Evolutionary conservation across 2,113 vertebrate genomes (phyloP).

Genomic region (Gadus chalcogrammus): DNA sequence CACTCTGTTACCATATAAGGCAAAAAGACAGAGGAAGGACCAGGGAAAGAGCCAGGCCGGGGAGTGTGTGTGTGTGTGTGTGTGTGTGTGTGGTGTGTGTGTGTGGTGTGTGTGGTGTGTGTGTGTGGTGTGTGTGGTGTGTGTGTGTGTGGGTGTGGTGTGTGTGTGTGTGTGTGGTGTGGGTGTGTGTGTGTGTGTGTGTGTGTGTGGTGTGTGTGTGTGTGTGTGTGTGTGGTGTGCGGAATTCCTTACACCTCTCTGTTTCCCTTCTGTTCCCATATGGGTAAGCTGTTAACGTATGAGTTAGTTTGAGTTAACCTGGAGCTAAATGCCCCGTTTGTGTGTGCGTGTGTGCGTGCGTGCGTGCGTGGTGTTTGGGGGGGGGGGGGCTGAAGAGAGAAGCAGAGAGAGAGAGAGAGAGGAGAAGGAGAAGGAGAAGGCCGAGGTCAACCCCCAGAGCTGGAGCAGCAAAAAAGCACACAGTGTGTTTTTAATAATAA

Average conservation of each 20-base stretch:
- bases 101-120: too few relatives aligned
- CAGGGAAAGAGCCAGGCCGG: slow-evolving; percentile 48
- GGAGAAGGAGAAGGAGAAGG: slow-evolving; percentile 1
- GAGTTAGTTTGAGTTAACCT: slow-evolving; percentile 34
- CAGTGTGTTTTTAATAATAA: slow-evolving; percentile 64
- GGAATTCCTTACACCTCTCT: slow-evolving; percentile 46
- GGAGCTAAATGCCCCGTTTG: slow-evolving; percentile 23
- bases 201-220: slow-evolving; percentile 40
- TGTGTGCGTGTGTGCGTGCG: slow-evolving; percentile 2
- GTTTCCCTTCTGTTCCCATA: slow-evolving; percentile 21
- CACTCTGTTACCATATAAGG: slow-evolving; percentile 78
- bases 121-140: slow-evolving; percentile 41
- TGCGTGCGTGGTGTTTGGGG: slow-evolving; percentile 1
- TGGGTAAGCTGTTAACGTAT: slow-evolving; percentile 37
- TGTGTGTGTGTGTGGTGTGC: slow-evolving; percentile 41
- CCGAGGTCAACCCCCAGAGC: slow-evolving; percentile 22
- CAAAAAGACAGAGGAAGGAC: slow-evolving; percentile 63
- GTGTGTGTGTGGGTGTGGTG: slow-evolving; percentile 40
- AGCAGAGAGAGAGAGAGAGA: background rate
- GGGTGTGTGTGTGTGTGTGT: slow-evolving; percentile 40
- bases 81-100: too few relatives aligned
- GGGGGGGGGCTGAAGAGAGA: background rate
- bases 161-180: slow-evolving; percentile 40
- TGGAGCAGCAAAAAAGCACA: slow-evolving; percentile 20
- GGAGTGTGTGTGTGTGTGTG: background rate